A percentile compares a stretch with the other conserved stretches of the same genome.
Evolutionary conservation across 2,888 invertebrate genomes (phyloP).

Genomic region (Theristus sp.): DNA sequence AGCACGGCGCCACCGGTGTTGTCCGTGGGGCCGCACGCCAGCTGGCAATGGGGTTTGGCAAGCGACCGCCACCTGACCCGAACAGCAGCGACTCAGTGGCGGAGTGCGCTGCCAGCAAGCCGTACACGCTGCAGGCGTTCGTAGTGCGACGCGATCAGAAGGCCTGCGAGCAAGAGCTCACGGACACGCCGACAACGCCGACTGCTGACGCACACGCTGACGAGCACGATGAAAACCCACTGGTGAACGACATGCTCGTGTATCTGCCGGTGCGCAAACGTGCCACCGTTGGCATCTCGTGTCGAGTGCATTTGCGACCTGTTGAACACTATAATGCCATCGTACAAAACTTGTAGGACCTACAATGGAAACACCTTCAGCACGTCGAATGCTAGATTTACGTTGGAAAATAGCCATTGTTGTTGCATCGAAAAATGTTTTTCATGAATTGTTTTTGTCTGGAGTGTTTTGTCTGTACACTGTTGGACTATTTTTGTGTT

Average conservation of each 20-base stretch:
- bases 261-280: not conserved
- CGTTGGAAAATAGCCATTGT: too few species aligned
- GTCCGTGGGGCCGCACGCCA: not conserved
- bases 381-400: too few species aligned
- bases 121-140: constrained; percentile 2
- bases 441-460: too few species aligned
- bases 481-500: too few species aligned
- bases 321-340: too few species aligned
- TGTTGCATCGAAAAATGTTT: too few species aligned
- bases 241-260: not conserved
- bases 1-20: not conserved
- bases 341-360: too few species aligned
- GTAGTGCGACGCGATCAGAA: not conserved
- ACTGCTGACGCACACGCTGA: not conserved
- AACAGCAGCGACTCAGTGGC: too few species aligned
- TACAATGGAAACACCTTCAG: too few species aligned
- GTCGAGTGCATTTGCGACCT: not conserved
- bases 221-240: not conserved
- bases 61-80: too few species aligned
- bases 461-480: too few species aligned
- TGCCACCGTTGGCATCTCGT: not conserved
- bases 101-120: not conserved
- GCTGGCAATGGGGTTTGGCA: not conserved
- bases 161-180: not conserved
- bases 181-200: too few species aligned